Evolutionary conservation across 1,140 invertebrate genomes (phyloP).

Genomic region (Pachypsylla venusta): DNA sequence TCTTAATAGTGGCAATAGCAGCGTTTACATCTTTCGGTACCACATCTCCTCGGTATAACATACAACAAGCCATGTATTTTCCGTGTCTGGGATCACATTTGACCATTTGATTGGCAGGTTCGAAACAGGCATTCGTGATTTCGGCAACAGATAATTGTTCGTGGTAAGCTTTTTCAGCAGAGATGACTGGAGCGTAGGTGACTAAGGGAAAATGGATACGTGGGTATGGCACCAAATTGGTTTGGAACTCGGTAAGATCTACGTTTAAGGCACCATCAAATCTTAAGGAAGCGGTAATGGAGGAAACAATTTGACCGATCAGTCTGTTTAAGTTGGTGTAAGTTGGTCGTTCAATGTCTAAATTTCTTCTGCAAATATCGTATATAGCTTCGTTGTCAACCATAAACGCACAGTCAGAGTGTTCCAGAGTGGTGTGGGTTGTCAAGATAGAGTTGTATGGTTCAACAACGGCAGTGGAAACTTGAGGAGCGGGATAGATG

Average conservation of each 20-base stretch:
- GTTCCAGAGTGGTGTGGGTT: slow-evolving; percentile 44
- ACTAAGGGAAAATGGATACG: slow-evolving; percentile 59
- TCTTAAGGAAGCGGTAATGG: slow-evolving; percentile 69
- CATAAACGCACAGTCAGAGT: slow-evolving; percentile 53
- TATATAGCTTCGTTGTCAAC: slow-evolving; percentile 85
- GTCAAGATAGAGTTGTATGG: slow-evolving; percentile 50
- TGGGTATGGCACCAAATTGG: slow-evolving; percentile 72
- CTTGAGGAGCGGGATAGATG: slow-evolving; percentile 51
- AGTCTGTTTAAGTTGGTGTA: slow-evolving; percentile 66
- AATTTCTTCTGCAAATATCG: slow-evolving; percentile 74
- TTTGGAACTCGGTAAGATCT: slow-evolving; percentile 81
- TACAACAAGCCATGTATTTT: slow-evolving; percentile 76
- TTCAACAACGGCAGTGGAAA: slow-evolving; percentile 49
- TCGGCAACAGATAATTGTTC: slow-evolving; percentile 43
- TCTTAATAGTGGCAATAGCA: slow-evolving; percentile 55
- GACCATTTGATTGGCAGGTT: slow-evolving; percentile 62
- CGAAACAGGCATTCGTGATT: slow-evolving; percentile 54
- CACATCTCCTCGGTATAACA: slow-evolving; percentile 58
- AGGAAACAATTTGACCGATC: slow-evolving; percentile 68
- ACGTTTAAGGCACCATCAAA: slow-evolving; percentile 82
- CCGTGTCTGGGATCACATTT: slow-evolving; percentile 66
- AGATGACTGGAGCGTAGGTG: slow-evolving; percentile 47
- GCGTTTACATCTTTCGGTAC: slow-evolving; percentile 55
- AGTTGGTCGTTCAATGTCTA: slow-evolving; percentile 76
- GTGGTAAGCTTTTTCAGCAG: slow-evolving; percentile 46